phyloP scores from a whole-genome alignment of 2,113 vertebrate genomes.

The Pelecanus crispus region DNA sequence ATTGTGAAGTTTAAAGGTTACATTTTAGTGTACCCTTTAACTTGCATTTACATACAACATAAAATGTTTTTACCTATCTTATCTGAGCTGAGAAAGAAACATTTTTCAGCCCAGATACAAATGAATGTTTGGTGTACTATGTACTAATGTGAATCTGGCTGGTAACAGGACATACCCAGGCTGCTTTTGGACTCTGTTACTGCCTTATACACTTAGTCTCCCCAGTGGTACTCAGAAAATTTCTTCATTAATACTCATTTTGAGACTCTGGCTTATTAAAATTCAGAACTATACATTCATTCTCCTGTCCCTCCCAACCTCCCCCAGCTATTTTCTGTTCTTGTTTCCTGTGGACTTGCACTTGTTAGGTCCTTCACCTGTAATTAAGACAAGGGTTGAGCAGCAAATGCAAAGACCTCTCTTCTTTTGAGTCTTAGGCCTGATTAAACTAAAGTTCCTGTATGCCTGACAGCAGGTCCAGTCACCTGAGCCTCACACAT shows the following conservation, averaged over 20 bases:
- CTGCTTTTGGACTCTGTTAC: background rate
- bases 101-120: background rate
- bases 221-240: background rate
- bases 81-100: slow-evolving; percentile 20
- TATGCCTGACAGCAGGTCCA: background rate
- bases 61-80: slow-evolving; percentile 44
- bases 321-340: background rate
- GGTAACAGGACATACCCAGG: background rate
- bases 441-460: background rate
- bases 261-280: background rate
- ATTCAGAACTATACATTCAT: background rate
- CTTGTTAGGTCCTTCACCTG: background rate
- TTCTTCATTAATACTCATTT: background rate
- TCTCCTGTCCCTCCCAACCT: background rate
- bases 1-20: slow-evolving; percentile 84
- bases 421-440: background rate
- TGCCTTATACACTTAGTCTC: background rate
- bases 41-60: slow-evolving; percentile 63
- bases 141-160: background rate
- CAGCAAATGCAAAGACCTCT: background rate
- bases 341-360: background rate
- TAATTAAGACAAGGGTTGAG: background rate
- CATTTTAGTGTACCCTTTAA: slow-evolving; percentile 81
- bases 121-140: background rate
- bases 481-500: background rate